A percentile compares a stretch with the other conserved stretches of the same genome.
These are phyloP conservation scores for Alligator sinensis DNA, from an alignment of 2,113 vertebrate species.

Conservation along the genomic window DNA sequence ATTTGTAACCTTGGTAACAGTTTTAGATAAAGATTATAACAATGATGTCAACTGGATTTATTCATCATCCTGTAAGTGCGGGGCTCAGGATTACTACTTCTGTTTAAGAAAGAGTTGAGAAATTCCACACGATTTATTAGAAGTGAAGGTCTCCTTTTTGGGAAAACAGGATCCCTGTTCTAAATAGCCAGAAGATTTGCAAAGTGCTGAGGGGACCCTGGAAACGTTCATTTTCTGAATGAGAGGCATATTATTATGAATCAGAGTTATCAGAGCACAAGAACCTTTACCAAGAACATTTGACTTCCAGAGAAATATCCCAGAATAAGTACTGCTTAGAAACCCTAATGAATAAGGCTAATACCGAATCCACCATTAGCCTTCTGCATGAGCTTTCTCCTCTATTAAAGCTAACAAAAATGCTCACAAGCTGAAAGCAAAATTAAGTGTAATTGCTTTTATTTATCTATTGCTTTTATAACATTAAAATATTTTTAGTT, in stretches of 20 bases:
- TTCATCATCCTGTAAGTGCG: conserved; percentile 73
- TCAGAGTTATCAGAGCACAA: conserved; percentile 54
- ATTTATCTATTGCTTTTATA: conserved; percentile 83
- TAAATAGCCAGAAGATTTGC: conserved; percentile 45
- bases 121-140: conserved; percentile 15
- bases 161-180: conserved; percentile 19
- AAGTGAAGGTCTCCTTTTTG: neutral
- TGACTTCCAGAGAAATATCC: conserved; percentile 59
- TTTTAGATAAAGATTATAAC: conserved; percentile 93
- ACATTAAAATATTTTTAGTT: conserved; percentile 83
- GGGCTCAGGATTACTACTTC: conserved; percentile 51
- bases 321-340: conserved; percentile 66
- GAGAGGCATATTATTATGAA: conserved; percentile 52
- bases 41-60: conserved; percentile 85
- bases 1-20: conserved; percentile 98
- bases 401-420: conserved; percentile 53
- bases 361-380: conserved; percentile 56
- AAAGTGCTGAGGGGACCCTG: conserved; percentile 48
- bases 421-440: conserved; percentile 59
- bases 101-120: conserved; percentile 38
- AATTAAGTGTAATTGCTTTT: conserved; percentile 81
- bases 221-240: conserved; percentile 66
- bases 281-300: conserved; percentile 41
- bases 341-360: conserved; percentile 60
- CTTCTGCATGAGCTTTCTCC: conserved; percentile 51